Base-by-base conservation (phyloP, 2,888 invertebrate genomes). In the Agrilus biguttatus region DNA sequence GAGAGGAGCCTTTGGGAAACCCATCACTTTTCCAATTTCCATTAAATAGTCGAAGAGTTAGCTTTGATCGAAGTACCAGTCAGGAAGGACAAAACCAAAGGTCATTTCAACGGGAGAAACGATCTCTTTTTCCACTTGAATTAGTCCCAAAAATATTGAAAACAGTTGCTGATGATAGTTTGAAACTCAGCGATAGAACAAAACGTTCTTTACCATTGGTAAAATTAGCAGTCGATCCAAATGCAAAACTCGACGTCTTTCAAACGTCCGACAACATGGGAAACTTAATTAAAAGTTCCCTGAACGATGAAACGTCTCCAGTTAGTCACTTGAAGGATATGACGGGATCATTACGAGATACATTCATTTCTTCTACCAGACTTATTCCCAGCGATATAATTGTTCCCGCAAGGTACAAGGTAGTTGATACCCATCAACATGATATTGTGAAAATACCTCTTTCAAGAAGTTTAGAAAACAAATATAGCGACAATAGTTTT, bases 261-360 rank as follows among this genome's bases (percentile, higher is more conserved):
- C 62, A 62, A 54, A 64, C 65, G 1, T 47, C 64, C 23, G 62
- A 63, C 44, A 65, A 66, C 43, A 48, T 57, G 5, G 65, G 65
- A 5, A 54, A 58, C 1, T 58, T 60, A 5, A 55, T 61, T 1
- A 61, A 54, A 45, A 55, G 60, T 28, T 53, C 60, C n/a, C 60
- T 66, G 39, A 62, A 63, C 45, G 58, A 63, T 41, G 54, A 62
- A 42, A 53, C 54, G 8, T 57, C 62, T 3, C 67, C 67, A 4
- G 50, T 65, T 49, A 61, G 57, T 42, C 65, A 67, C 42, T 48
- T 66, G 13, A 55, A 57, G 39, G 61, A 64, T 42, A 52, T 62
- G 45, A 44, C 64, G 10, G 64, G 63, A 1, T 60, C 64, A 5
- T 51, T 59, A 1, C 62, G 60, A 50, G 57, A 66, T 47, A 56